These are phyloP conservation scores for Nymphalis polychloros DNA, from an alignment of 2,888 invertebrate species.

Conservation along the genomic window DNA sequence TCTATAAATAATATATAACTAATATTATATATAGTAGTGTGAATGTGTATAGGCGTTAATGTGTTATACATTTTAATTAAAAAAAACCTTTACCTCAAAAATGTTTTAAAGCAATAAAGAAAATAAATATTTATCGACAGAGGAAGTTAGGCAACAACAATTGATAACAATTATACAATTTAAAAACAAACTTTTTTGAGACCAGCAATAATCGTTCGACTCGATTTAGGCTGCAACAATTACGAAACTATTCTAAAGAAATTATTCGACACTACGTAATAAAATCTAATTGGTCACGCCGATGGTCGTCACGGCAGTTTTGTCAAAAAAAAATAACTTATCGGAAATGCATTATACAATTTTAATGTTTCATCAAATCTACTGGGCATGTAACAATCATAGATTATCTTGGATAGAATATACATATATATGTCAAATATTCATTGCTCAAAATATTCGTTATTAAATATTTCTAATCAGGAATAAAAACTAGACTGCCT, in stretches of 20 bases:
- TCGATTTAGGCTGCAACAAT: conserved; percentile 27
- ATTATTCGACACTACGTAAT: conserved; percentile 31
- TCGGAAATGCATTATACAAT: conserved; percentile 22
- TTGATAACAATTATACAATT: conserved; percentile 65
- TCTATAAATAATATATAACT: too few species aligned
- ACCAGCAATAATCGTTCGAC: conserved; percentile 28
- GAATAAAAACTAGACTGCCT: too few species aligned
- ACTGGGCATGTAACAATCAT: neutral
- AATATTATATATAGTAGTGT: too few species aligned
- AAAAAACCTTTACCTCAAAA: too few species aligned
- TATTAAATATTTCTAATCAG: too few species aligned
- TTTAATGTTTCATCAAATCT: neutral
- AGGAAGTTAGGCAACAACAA: conserved; percentile 55
- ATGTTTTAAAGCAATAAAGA: neutral
- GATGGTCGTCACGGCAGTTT: conserved; percentile 17
- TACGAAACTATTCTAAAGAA: conserved; percentile 29
- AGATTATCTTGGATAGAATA: too few species aligned
- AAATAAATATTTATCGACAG: conserved; percentile 36
- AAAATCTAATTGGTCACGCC: conserved; percentile 30
- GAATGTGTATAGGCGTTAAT: too few species aligned
- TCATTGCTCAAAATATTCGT: too few species aligned
- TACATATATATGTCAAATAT: too few species aligned
- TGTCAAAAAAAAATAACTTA: neutral
- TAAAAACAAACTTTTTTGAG: conserved; percentile 26
- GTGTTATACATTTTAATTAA: too few species aligned